Base-by-base conservation (phyloP, 2,797 vertebrate genomes). In the Parotocinclus haroldoi region DNA sequence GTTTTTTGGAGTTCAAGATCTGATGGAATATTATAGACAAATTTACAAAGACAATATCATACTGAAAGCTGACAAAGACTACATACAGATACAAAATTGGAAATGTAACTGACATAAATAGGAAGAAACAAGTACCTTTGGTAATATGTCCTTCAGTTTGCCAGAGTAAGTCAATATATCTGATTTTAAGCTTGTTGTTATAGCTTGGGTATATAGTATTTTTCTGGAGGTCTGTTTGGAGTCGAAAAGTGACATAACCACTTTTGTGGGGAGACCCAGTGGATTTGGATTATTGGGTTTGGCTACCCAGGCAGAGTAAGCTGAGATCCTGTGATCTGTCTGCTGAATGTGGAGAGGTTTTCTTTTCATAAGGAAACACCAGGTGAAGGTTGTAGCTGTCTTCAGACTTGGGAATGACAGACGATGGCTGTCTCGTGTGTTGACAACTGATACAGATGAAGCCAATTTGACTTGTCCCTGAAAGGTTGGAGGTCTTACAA, bases 351-450 rank as follows among this genome's bases (percentile, higher is more conserved):
- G 96, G 19, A 96, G 76, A 0, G 95, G 88, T 79, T 92, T 98
- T 74, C 93, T 93, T 84, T 93, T 95, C 84, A 93, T 89, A 48
- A 99, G 82, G 46, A 94, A 99, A 90, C 97, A 99, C 97, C 97
- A 99, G 0, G 96, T 98, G 68, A 95, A 96, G 53, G 90, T 96
- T 0, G 97, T 99, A 19, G 94, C 81, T 0, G 96, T 99, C 84
- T 98, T 99, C 71, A 99, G 89, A 81, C 95, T 98, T 49, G 96
- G 94, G 74, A 98, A 98, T 3, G 95, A 91, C 53, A 92, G 74
- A 0, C 89, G 92, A 61, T 94, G 93, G 3, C 87, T 79, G 68
- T 96, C 94, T 50, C 89, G 90, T 0, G 83, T 79, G 51, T 89
- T 93, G 16, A 91, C 80, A 1, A 85, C 77, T 4, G 94, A 86